Evolutionary conservation across 1,140 invertebrate species (phyloP).

Genomic region (Thalassaphorura encarpata): DNA sequence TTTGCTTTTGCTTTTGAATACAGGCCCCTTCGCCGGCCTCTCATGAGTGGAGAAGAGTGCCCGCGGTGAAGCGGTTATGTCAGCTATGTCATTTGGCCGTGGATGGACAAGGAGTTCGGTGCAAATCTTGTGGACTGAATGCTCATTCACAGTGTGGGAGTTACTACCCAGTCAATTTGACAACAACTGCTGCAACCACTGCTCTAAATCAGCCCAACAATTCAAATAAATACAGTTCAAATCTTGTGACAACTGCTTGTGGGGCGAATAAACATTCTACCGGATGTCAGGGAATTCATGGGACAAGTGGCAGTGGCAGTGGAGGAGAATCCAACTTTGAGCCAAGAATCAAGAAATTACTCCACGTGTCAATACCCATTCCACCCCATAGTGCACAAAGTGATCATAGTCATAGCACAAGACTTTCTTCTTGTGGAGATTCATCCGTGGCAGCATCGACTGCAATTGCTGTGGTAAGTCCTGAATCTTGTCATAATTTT

Average conservation of each 20-base stretch:
- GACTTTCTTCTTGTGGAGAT: conserved; percentile 20
- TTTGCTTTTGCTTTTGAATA: background rate
- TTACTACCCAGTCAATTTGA: conserved; percentile 4
- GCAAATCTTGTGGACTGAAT: conserved; percentile 18
- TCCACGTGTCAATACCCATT: conserved; percentile 7
- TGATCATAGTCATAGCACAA: conserved; percentile 4
- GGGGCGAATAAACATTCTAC: background rate
- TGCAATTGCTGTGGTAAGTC: conserved; percentile 25
- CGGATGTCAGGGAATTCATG: background rate
- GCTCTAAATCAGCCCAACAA: background rate
- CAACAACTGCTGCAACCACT: background rate
- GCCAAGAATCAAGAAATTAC: conserved; percentile 27
- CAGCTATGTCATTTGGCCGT: conserved; percentile 24
- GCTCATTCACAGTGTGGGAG: conserved; percentile 25
- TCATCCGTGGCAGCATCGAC: conserved; percentile 17
- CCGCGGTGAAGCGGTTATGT: conserved; percentile 18
- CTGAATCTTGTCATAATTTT: background rate
- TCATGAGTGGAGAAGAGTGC: conserved; percentile 25
- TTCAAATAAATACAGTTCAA: too few species aligned
- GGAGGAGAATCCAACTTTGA: conserved; percentile 9
- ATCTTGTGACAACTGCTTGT: too few species aligned
- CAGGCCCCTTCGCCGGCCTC: conserved; percentile 25
- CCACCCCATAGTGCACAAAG: background rate
- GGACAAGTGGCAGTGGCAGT: background rate
- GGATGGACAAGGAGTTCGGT: conserved; percentile 21